These are phyloP conservation scores for Drosophila arizonae DNA, from an alignment of 1,140 invertebrate species.

Conservation along the genomic window DNA sequence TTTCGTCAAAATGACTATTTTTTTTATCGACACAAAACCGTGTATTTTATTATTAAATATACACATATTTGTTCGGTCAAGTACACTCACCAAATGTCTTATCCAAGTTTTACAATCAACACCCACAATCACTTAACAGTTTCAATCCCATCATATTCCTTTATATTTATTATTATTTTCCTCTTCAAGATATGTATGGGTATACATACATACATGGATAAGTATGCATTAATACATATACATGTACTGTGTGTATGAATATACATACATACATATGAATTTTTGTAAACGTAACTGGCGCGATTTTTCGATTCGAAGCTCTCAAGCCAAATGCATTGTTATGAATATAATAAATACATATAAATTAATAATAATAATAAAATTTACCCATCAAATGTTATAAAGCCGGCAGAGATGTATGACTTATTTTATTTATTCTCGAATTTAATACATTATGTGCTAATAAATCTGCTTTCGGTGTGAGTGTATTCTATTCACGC, in stretches of 20 bases:
- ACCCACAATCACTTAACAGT: conserved; percentile 26
- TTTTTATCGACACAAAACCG: no score
- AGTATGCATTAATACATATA: neutral
- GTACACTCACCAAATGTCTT: conserved; percentile 30
- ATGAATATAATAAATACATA: neutral
- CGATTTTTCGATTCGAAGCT: neutral
- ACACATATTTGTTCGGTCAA: neutral
- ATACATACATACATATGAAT: conserved; percentile 1
- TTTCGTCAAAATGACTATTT: no score
- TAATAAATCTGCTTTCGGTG: conserved; percentile 3
- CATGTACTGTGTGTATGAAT: neutral
- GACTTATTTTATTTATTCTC: conserved; percentile 14
- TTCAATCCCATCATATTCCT: conserved; percentile 33
- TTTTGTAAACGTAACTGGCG: conserved; percentile 6
- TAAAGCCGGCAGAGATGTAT: conserved; percentile 4
- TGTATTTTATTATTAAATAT: no score
- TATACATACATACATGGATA: neutral
- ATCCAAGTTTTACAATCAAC: conserved; percentile 28
- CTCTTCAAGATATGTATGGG: neutral
- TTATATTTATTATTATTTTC: conserved; percentile 23
- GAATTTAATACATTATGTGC: conserved; percentile 7
- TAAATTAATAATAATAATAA: neutral
- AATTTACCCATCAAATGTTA: neutral
- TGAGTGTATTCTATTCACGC: neutral
- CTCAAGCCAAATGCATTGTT: conserved; percentile 16